A percentile compares a stretch with the other conserved stretches of the same genome.
phyloP scores from a whole-genome alignment of 2,797 vertebrate species.

The Mus spretus region DNA sequence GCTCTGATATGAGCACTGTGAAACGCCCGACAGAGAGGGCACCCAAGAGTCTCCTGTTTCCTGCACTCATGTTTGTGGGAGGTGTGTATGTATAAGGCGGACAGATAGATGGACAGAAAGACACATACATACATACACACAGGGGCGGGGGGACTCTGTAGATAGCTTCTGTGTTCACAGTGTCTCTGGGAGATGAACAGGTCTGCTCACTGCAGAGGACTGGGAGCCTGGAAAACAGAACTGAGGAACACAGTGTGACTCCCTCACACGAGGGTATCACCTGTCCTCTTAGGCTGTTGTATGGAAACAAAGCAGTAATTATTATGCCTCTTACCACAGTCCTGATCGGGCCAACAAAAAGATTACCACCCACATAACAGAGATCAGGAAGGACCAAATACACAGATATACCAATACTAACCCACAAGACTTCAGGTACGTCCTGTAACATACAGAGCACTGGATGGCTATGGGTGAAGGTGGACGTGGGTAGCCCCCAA shows the following conservation, averaged over 20 bases:
- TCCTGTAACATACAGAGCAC: no score
- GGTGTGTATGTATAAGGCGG: background rate
- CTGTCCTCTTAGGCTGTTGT: background rate
- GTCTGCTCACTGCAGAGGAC: no score
- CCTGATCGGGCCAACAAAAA: background rate
- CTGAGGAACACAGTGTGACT: background rate
- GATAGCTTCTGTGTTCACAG: background rate
- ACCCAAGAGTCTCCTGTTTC: background rate
- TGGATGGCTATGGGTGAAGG: background rate
- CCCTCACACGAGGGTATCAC: background rate
- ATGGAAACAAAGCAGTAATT: background rate
- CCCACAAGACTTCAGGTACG: background rate
- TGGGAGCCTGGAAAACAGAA: background rate
- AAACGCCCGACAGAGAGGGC: background rate
- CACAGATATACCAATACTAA: background rate
- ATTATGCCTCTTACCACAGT: no score
- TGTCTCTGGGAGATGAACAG: background rate
- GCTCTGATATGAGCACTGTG: background rate
- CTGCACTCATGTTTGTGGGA: rapidly evolving
- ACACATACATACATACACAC: background rate
- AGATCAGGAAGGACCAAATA: background rate
- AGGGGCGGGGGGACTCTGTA: background rate
- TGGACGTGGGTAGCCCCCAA: background rate
- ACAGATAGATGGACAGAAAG: background rate
- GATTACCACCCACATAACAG: background rate